Conservation (phyloP, 2,797 vertebrate genomes). For the Pteronotus mesoamericanus region DNA sequence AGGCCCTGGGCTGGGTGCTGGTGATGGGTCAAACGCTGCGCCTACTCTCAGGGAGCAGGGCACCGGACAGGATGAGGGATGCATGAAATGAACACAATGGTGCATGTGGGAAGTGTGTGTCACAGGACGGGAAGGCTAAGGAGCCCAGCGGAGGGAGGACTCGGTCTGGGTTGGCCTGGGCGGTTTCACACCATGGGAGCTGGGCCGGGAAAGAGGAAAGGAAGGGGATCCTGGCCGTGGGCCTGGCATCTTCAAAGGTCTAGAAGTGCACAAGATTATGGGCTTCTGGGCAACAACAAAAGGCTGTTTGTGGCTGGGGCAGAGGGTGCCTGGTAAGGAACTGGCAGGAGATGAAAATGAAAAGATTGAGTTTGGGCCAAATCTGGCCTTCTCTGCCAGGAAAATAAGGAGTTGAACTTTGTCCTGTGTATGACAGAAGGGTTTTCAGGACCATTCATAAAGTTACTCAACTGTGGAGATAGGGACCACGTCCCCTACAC, state of each 20-base stretch:
- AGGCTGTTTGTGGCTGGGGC: background rate
- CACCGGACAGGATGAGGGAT: fast-evolving
- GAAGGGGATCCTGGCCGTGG: background rate
- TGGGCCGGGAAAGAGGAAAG: background rate
- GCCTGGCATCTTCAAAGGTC: background rate
- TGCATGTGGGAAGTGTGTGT: fast-evolving
- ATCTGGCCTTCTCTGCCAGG: background rate
- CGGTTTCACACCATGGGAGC: background rate
- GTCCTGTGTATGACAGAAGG: background rate
- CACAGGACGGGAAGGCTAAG: fast-evolving
- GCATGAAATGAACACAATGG: fast-evolving
- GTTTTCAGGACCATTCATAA: background rate
- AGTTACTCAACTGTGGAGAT: background rate
- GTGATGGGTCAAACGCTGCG: fast-evolving
- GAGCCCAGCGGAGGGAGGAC: background rate
- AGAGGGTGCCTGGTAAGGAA: background rate
- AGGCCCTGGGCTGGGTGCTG: background rate
- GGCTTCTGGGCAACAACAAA: background rate
- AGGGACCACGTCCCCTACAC: background rate
- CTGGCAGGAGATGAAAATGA: slow-evolving; percentile 25
- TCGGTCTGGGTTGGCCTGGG: background rate
- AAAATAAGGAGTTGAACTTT: background rate
- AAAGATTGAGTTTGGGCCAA: background rate
- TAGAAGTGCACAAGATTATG: no score
- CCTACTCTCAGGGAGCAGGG: background rate